Base-by-base conservation (phyloP, 1,140 invertebrate genomes). In the Akabosia matsudoensis region DNA sequence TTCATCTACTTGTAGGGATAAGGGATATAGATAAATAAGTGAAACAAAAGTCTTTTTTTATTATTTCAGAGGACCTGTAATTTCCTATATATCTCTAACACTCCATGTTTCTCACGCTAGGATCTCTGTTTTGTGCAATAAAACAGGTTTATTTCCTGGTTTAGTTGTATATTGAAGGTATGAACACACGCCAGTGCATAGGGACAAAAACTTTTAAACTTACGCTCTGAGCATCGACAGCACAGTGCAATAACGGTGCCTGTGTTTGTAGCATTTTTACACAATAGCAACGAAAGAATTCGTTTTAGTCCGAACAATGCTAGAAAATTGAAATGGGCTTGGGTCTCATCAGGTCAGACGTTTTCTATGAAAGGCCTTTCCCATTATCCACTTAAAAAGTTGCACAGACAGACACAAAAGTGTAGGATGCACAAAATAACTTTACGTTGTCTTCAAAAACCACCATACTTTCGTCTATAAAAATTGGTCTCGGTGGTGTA, bases 101-200 rank as follows among this genome's bases (percentile, higher is more conserved):
- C 61, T 67, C 61, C 28, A 24, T 30, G 31, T 67, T 67, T 67
- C 61, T 67, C 61, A 67, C 61, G 61, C 61, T 31, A 67, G 30
- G 61, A 67, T 67, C 61, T 30, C n/a, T n/a, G 61, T 67, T 24
- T 30, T 30, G 61, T 67, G 61, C 61, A 67, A 67, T 67, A 67
- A 67, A 67, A 67, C n/a, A n/a, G n/a, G n/a, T n/a, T n/a, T n/a
- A n/a, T n/a, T n/a, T n/a, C n/a, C n/a, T n/a, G n/a, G n/a, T n/a
- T n/a, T n/a, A n/a, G n/a, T n/a, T n/a, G n/a, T n/a, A n/a, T n/a
- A n/a, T n/a, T n/a, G n/a, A n/a, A n/a, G n/a, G n/a, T n/a, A n/a
- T n/a, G n/a, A n/a, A n/a, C n/a, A n/a, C n/a, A n/a, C n/a, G n/a
- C n/a, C n/a, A n/a, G n/a, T n/a, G n/a, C n/a, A n/a, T n/a, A n/a